Evolutionary conservation across 2,888 invertebrate species (phyloP).

Genomic region (Acheta domesticus): DNA sequence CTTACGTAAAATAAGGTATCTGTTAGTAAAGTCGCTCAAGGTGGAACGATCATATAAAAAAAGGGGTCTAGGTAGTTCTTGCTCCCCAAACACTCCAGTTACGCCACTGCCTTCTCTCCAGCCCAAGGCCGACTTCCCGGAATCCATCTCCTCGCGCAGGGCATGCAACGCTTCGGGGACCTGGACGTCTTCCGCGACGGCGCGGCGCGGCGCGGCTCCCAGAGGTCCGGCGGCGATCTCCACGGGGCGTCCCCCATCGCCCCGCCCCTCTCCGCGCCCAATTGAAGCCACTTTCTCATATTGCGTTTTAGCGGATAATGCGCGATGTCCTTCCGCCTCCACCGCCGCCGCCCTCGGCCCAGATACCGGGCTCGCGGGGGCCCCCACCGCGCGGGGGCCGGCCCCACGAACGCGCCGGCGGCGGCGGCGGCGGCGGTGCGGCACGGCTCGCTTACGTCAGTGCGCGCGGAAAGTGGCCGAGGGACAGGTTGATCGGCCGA

Average conservation of each 20-base stretch:
- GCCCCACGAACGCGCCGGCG: not conserved
- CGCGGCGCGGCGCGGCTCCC: not conserved
- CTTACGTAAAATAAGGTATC: too few relatives aligned
- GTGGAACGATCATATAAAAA: too few relatives aligned
- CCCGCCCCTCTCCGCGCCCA: not conserved
- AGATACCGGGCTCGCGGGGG: not conserved
- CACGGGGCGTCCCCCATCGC: not conserved
- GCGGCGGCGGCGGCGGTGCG: not conserved
- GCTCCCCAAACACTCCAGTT: too few relatives aligned
- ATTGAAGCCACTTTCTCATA: constrained; percentile 7
- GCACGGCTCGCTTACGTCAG: constrained; percentile 1
- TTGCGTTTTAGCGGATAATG: not conserved
- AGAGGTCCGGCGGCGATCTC: not conserved
- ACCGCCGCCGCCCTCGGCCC: not conserved
- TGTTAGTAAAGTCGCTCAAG: too few relatives aligned
- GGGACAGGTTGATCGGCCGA: not conserved
- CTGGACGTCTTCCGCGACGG: not conserved
- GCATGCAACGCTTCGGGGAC: not conserved
- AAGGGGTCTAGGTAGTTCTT: too few relatives aligned
- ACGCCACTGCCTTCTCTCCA: not conserved
- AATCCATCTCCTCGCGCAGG: not conserved
- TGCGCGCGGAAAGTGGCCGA: not conserved
- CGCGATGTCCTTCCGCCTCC: not conserved
- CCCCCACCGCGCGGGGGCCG: not conserved
- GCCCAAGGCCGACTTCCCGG: not conserved